Evolutionary conservation across 2,888 invertebrate genomes (phyloP).

Genomic region (Pecten maximus): DNA sequence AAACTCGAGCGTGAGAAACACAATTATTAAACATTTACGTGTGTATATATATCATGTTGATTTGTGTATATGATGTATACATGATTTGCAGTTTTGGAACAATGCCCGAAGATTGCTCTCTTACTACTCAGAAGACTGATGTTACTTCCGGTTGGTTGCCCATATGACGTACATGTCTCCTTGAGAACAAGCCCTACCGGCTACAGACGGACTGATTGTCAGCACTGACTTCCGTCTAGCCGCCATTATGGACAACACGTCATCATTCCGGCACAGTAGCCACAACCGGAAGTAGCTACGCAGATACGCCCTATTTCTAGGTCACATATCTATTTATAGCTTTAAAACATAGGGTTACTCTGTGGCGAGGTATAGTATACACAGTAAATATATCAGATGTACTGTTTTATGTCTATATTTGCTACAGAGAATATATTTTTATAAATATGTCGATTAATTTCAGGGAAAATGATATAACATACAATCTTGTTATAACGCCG

Average conservation of each 20-base stretch:
- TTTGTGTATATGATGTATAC: not conserved
- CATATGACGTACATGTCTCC: slow-evolving; percentile 6
- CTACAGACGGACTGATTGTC: slow-evolving; percentile 28
- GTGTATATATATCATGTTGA: not conserved
- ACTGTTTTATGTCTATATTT: too few species aligned
- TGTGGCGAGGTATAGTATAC: not conserved
- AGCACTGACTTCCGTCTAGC: slow-evolving; percentile 18
- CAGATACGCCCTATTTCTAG: slow-evolving; percentile 29
- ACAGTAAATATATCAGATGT: not conserved
- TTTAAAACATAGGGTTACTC: not conserved
- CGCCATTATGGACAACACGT: slow-evolving; percentile 3
- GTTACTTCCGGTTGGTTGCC: slow-evolving; percentile 7
- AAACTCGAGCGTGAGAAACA: not conserved
- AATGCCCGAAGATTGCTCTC: not conserved
- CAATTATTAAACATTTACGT: not conserved
- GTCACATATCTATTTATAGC: slow-evolving; percentile 4
- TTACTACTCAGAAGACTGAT: not conserved
- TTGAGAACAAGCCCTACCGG: slow-evolving; percentile 23
- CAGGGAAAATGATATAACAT: too few species aligned
- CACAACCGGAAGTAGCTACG: slow-evolving; percentile 13
- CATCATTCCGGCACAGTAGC: slow-evolving; percentile 31
- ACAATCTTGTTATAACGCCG: too few species aligned
- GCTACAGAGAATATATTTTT: too few species aligned
- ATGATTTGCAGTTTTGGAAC: slow-evolving; percentile 23
- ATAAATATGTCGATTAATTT: too few species aligned